Conservation (phyloP, 2,113 vertebrate genomes). For the Picathartes gymnocephalus region DNA sequence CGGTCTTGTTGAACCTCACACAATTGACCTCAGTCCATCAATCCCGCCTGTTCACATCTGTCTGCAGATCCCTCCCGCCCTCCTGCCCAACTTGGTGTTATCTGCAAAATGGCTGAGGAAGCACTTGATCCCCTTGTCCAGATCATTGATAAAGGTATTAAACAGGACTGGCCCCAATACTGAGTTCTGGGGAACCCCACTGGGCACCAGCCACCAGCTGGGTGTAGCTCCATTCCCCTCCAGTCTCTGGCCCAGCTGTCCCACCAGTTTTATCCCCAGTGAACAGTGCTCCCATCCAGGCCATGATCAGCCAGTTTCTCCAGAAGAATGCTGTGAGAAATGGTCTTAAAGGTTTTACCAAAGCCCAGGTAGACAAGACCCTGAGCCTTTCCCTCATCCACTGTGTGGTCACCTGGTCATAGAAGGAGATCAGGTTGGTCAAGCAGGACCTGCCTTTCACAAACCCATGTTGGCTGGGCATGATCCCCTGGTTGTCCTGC, state of each 20-base stretch:
- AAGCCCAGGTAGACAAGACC: not conserved
- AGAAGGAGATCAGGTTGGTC: not conserved
- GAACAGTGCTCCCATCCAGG: not conserved
- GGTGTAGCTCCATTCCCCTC: not conserved
- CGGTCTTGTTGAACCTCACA: not conserved
- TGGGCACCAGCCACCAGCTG: not conserved
- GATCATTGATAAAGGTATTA: not conserved
- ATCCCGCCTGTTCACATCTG: not conserved
- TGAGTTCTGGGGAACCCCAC: not conserved
- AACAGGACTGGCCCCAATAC: not conserved
- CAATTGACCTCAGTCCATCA: not conserved
- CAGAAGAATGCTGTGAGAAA: not conserved
- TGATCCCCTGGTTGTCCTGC: not conserved
- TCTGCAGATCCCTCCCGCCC: not conserved
- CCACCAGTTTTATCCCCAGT: not conserved
- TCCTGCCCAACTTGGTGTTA: not conserved
- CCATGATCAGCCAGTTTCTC: not conserved
- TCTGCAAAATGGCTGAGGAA: not conserved
- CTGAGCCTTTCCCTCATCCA: not conserved
- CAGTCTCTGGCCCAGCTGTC: not conserved
- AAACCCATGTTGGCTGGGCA: not conserved
- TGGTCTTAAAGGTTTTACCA: not conserved
- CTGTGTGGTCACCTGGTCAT: not conserved
- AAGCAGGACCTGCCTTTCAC: not conserved
- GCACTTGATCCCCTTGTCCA: not conserved